phyloP scores from a whole-genome alignment of 2,888 invertebrate species.

The Eurytoma adleriae region DNA sequence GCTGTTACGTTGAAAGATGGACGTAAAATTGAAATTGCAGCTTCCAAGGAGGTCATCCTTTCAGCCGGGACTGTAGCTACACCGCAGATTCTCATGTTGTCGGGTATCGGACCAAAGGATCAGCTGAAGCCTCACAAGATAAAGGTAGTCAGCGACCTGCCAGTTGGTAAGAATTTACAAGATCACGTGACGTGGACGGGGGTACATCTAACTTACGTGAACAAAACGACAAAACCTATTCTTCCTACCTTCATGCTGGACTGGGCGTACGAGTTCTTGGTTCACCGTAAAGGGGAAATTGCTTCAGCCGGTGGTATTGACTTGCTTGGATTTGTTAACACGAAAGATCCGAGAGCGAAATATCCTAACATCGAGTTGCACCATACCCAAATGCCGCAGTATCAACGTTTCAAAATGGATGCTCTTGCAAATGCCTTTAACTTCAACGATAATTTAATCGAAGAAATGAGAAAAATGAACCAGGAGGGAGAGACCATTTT shows the following conservation, averaged over 20 bases:
- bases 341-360: slow-evolving; percentile 74
- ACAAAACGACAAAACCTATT: slow-evolving; percentile 41
- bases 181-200: slow-evolving; percentile 76
- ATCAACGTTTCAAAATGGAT: slow-evolving; percentile 44
- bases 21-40: slow-evolving; percentile 66
- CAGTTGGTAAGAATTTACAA: slow-evolving; percentile 79
- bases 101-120: slow-evolving; percentile 80
- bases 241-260: slow-evolving; percentile 59
- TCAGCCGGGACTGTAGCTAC: slow-evolving; percentile 82
- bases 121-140: slow-evolving; percentile 77
- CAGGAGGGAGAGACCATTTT: slow-evolving; percentile 63
- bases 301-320: slow-evolving; percentile 76
- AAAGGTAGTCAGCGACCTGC: slow-evolving; percentile 74
- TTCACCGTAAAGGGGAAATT: slow-evolving; percentile 75
- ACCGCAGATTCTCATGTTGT: slow-evolving; percentile 83
- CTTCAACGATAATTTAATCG: slow-evolving; percentile 60
- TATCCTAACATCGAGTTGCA: slow-evolving; percentile 81
- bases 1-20: slow-evolving; percentile 72
- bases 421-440: slow-evolving; percentile 51
- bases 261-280: slow-evolving; percentile 73
- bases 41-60: slow-evolving; percentile 81
- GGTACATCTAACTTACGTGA: slow-evolving; percentile 57
- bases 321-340: slow-evolving; percentile 79
- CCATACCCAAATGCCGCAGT: slow-evolving; percentile 75
- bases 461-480: slow-evolving; percentile 63